Conservation (phyloP, 2,888 invertebrate species). For the Eulithis prunata region DNA sequence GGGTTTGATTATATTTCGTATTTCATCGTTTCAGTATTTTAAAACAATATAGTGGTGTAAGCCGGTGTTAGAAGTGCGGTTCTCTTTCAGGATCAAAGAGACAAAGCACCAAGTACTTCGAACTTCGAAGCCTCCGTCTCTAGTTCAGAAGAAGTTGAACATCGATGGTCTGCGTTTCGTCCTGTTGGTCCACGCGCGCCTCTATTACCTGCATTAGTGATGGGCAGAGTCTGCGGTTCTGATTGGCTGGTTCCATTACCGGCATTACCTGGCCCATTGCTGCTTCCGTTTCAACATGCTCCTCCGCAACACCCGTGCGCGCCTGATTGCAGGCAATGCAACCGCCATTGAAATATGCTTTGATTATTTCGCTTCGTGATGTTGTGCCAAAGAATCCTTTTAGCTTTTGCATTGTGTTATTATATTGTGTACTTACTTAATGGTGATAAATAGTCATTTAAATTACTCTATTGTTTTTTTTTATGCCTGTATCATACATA, state of each 20-base stretch:
- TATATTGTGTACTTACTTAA: conserved; percentile 38
- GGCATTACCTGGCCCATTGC: conserved; percentile 67
- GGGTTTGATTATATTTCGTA: background rate
- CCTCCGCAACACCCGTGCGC: conserved; percentile 67
- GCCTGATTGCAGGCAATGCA: conserved; percentile 79
- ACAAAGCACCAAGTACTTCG: conserved; percentile 56
- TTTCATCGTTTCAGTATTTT: too few species aligned
- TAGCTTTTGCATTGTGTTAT: conserved; percentile 42
- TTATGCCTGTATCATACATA: background rate
- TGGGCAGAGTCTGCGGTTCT: conserved; percentile 80
- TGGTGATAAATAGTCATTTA: conserved; percentile 27
- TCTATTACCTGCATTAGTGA: conserved; percentile 73
- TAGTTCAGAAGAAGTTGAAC: conserved; percentile 67
- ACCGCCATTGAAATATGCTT: conserved; percentile 58
- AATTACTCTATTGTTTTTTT: background rate
- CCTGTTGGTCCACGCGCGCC: conserved; percentile 80
- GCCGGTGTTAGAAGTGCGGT: background rate
- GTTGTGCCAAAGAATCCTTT: conserved; percentile 33
- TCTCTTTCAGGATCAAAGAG: conserved; percentile 62
- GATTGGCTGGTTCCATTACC: conserved; percentile 80
- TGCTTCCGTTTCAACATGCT: conserved; percentile 72
- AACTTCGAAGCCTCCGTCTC: conserved; percentile 69
- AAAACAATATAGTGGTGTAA: too few species aligned
- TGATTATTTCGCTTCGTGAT: conserved; percentile 17
- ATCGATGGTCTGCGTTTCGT: conserved; percentile 78